These are phyloP conservation scores for Andrena fulva DNA, from an alignment of 2,888 invertebrate species.

Conservation along the genomic window DNA sequence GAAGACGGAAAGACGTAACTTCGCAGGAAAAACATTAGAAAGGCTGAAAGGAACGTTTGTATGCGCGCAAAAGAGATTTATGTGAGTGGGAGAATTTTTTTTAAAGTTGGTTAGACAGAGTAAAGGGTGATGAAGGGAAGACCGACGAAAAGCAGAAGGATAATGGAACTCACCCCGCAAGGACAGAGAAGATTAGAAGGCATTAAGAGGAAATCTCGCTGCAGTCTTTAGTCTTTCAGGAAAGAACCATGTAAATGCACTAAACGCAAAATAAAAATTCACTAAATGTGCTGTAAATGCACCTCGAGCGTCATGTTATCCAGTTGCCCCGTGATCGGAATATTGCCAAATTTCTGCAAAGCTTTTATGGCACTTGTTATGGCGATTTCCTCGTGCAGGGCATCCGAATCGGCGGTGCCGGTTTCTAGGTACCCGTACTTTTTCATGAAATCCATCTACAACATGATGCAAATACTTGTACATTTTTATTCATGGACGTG, in stretches of 20 bases:
- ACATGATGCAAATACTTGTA: background rate
- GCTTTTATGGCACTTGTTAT: constrained; percentile 88
- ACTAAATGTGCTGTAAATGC: background rate
- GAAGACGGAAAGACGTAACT: background rate
- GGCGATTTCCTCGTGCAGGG: constrained; percentile 88
- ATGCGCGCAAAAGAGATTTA: background rate
- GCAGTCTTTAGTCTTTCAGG: too few relatives aligned
- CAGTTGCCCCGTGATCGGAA: constrained; percentile 89
- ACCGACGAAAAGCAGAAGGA: too few relatives aligned
- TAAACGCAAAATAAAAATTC: background rate
- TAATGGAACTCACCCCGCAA: too few relatives aligned
- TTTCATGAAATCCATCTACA: constrained; percentile 89
- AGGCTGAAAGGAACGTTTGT: too few relatives aligned
- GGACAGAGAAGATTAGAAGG: background rate
- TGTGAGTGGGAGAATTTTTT: background rate
- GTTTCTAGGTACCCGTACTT: constrained; percentile 89
- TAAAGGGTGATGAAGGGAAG: too few relatives aligned
- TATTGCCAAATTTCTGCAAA: constrained; percentile 90
- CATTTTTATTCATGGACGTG: background rate
- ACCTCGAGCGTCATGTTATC: constrained; percentile 87
- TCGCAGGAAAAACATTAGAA: background rate
- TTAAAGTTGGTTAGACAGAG: too few relatives aligned
- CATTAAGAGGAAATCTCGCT: background rate
- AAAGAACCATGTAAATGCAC: background rate
- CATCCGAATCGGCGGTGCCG: constrained; percentile 86